Evolutionary conservation across 1,140 invertebrate genomes (phyloP), one percentile per base, ranked within the genome.

Genomic region (Ostrea edulis): DNA sequence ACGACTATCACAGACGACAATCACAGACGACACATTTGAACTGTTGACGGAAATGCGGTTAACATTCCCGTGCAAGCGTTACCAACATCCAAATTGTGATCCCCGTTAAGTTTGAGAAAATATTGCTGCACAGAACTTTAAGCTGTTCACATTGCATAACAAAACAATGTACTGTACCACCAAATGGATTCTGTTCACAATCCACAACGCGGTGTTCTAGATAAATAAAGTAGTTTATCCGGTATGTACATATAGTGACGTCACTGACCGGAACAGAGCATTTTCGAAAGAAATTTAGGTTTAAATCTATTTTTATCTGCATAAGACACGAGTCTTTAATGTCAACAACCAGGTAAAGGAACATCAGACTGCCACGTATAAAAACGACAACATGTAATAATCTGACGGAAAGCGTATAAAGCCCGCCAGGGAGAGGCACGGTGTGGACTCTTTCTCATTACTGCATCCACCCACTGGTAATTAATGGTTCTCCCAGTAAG

Each of bases 301-400:
- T 77, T 77, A 77, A 77, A 77, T 77, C 68, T 77, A 77, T 77
- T 77, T 77, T 77, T 77, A 77, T 77, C 68, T 29, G 22, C 25
- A 11, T 11, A 14, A 35, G 68, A 77, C 68, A 77, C 29, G 68
- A 62, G 68, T 77, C 68, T 35, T 77, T 0, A 77, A 44, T 77
- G 68, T 77, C 22, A 77, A 77, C 29, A 77, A 12, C 22, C 68
- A 77, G 68, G 68, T 77, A 77, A 77, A 29, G 12, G 25, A 77
- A 29, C n/a, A 11, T 71, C 12, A 29, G 25, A 25, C 25, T 25
- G 12, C 25, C 22, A 11, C 22, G 11, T 77, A 62, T 77, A 25
- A 29, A 62, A 77, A 17, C 14, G 22, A 14, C 29, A 14, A 35
- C 25, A 12, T 25, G 25, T 12, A 4, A 25, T 77, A 77, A 17